A percentile compares a stretch with the other conserved stretches of the same genome.
phyloP scores from a whole-genome alignment of 2,797 vertebrate species.

The Melanotaenia maccullochi region DNA sequence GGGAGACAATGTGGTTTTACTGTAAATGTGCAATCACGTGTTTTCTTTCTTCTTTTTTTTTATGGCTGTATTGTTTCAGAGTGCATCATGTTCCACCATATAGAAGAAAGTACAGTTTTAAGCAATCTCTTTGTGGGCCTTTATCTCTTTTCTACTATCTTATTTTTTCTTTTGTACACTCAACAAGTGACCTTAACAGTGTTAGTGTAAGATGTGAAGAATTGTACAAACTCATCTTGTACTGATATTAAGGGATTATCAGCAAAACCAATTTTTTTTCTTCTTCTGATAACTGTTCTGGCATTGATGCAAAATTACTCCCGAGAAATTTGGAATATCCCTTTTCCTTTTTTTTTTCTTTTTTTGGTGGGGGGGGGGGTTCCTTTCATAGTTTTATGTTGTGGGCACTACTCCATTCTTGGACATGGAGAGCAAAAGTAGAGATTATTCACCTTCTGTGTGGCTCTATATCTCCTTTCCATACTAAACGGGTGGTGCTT shows the following conservation, averaged over 20 bases:
- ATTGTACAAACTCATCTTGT: not conserved
- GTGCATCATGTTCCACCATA: not conserved
- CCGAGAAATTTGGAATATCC: not conserved
- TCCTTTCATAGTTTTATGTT: not conserved
- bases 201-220: not conserved
- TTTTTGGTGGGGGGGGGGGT: not conserved
- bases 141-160: not conserved
- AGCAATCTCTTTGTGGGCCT: not conserved
- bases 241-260: not conserved
- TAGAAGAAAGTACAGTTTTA: not conserved
- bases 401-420: not conserved
- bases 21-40: slow-evolving; percentile 4
- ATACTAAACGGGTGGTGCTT: slow-evolving; percentile 8
- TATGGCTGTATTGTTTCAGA: not conserved
- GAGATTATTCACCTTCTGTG: slow-evolving; percentile 12
- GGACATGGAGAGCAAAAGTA: not conserved
- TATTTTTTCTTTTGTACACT: not conserved
- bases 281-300: not conserved
- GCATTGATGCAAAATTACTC: not conserved
- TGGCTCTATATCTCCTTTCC: slow-evolving; percentile 4
- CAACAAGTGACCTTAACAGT: not conserved
- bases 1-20: slow-evolving; percentile 33
- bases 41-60: not conserved
- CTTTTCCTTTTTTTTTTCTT: not conserved
- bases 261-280: not conserved